phyloP scores from a whole-genome alignment of 2,797 vertebrate genomes.

The Lepilemur ruficaudatus region DNA sequence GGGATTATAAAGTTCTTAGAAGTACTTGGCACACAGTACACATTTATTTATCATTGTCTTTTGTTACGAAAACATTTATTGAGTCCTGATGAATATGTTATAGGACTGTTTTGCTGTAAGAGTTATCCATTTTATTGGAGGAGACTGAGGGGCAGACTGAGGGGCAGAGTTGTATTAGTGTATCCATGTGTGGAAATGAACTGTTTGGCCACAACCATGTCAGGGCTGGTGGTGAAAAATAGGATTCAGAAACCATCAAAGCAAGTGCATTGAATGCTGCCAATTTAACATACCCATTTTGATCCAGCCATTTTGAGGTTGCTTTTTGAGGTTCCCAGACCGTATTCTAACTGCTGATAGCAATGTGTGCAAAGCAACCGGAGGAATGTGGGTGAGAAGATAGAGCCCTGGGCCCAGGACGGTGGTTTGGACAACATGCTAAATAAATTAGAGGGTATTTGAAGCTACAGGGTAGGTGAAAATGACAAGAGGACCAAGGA shows the following conservation, averaged over 20 bases:
- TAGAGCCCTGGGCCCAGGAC: neutral
- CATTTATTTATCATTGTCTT: neutral
- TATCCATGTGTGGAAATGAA: neutral
- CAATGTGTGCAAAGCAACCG: neutral
- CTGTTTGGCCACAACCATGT: neutral
- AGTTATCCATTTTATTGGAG: neutral
- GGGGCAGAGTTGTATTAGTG: neutral
- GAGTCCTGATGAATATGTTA: neutral
- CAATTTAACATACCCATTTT: neutral
- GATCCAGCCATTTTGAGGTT: neutral
- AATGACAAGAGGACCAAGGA: neutral
- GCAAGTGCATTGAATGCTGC: neutral
- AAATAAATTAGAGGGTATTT: neutral
- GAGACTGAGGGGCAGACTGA: neutral
- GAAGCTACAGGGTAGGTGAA: neutral
- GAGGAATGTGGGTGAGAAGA: neutral
- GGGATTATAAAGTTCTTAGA: conserved; percentile 6
- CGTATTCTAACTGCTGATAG: neutral
- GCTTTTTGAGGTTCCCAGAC: neutral
- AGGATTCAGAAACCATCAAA: neutral
- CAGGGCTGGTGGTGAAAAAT: neutral
- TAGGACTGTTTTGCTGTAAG: neutral
- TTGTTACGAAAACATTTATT: neutral
- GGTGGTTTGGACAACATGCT: neutral
- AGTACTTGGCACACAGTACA: neutral